A percentile compares a stretch with the other conserved stretches of the same genome.
These are phyloP conservation scores for Trissoscelio sp. DNA, from an alignment of 2,888 invertebrate species.

Conservation along the genomic window DNA sequence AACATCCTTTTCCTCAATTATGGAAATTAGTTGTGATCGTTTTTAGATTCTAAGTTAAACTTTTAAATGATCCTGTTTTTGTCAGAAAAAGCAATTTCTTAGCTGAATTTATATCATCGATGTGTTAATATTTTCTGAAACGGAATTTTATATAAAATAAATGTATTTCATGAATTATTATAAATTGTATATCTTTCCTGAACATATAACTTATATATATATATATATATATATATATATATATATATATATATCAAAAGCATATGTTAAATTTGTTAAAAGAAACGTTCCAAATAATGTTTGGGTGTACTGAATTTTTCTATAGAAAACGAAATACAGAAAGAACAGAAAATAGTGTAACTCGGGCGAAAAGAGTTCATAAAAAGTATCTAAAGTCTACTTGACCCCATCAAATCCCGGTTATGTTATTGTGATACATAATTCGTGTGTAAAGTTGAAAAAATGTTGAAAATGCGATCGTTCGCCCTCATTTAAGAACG, in stretches of 20 bases:
- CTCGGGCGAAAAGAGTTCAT: slow-evolving; percentile 19
- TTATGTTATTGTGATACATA: slow-evolving; percentile 49
- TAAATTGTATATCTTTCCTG: slow-evolving; percentile 14
- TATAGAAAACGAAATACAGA: slow-evolving; percentile 2
- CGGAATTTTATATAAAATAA: neutral
- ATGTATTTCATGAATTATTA: slow-evolving; percentile 16
- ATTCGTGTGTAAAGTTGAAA: slow-evolving; percentile 29
- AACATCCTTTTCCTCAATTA: neutral
- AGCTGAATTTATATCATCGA: too few relatives aligned
- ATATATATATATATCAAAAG: slow-evolving; percentile 11
- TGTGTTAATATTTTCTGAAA: neutral
- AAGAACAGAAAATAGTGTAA: slow-evolving; percentile 7
- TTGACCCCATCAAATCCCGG: slow-evolving; percentile 31
- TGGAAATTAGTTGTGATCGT: slow-evolving; percentile 6
- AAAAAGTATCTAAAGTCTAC: slow-evolving; percentile 31
- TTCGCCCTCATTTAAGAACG: slow-evolving; percentile 23
- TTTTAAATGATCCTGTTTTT: too few relatives aligned
- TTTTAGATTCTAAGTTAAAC: neutral
- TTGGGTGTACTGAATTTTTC: slow-evolving; percentile 19
- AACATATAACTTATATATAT: too few relatives aligned
- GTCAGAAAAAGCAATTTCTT: too few relatives aligned
- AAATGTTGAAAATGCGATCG: slow-evolving; percentile 19
- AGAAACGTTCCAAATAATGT: slow-evolving; percentile 9
- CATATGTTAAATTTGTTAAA: slow-evolving; percentile 15
- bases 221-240: too few relatives aligned